Percentiles rank a stretch among this genome's conserved stretches.
These are phyloP conservation scores for Pluvialis apricaria DNA, from an alignment of 2,113 vertebrate species.

Conservation along the genomic window DNA sequence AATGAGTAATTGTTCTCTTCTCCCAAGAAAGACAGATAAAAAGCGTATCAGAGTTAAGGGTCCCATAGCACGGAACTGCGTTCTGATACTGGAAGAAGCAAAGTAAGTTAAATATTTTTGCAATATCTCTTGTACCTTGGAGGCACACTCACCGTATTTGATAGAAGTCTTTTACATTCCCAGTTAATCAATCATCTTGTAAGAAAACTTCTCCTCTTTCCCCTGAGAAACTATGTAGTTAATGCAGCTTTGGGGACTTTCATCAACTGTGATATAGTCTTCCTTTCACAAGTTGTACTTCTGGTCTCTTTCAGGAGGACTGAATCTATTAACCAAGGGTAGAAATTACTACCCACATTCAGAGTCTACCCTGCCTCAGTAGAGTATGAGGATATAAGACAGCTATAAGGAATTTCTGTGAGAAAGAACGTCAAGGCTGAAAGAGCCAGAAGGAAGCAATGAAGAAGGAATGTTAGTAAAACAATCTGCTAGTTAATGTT, in stretches of 20 bases:
- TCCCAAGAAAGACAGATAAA: background rate
- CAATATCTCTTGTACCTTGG: background rate
- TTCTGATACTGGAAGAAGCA: background rate
- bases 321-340: background rate
- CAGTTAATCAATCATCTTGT: background rate
- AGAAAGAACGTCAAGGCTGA: background rate
- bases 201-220: background rate
- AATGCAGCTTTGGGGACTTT: background rate
- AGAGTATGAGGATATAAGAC: background rate
- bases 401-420: background rate
- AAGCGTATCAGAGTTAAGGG: background rate
- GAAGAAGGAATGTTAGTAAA: background rate
- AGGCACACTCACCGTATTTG: background rate
- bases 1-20: background rate
- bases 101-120: background rate
- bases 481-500: background rate
- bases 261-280: background rate
- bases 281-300: rapidly evolving
- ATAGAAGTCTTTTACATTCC: background rate
- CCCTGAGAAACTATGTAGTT: background rate
- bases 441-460: background rate
- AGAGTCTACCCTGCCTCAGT: background rate
- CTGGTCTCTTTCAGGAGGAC: background rate
- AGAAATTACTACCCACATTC: background rate
- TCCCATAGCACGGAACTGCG: background rate